phyloP scores from a whole-genome alignment of 64 coral and sea anemone species.

The Actinia equina region DNA sequence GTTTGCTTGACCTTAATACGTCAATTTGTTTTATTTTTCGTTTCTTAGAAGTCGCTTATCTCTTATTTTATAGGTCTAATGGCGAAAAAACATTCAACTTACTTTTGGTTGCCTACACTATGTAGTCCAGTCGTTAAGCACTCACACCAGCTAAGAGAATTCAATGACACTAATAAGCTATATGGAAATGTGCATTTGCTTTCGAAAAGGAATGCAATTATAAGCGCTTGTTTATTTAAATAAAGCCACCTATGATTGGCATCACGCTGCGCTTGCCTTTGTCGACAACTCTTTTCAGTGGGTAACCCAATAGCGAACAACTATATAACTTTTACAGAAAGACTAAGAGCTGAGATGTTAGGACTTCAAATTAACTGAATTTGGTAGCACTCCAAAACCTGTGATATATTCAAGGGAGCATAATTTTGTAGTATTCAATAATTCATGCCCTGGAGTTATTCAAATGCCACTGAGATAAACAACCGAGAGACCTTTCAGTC shows the following conservation, averaged over 20 bases:
- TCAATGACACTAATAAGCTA: neutral
- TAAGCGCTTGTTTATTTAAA: neutral
- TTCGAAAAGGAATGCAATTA: neutral
- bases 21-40: neutral
- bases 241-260: neutral
- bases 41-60: neutral
- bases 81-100: neutral
- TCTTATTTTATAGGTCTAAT: neutral
- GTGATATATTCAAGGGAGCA: neutral
- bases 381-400: slow-evolving; percentile 3
- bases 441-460: neutral
- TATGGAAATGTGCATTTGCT: slow-evolving; percentile 15
- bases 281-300: neutral
- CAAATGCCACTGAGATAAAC: neutral
- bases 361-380: neutral
- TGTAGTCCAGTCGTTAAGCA: neutral
- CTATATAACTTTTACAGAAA: no score
- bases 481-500: neutral
- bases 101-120: neutral
- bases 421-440: neutral
- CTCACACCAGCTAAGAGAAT: neutral
- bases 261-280: neutral
- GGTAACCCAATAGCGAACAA: no score
- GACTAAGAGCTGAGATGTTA: no score
- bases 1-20: slow-evolving; percentile 8